Base-by-base conservation (phyloP, 2,888 invertebrate species). In the Epiblema foenella region DNA sequence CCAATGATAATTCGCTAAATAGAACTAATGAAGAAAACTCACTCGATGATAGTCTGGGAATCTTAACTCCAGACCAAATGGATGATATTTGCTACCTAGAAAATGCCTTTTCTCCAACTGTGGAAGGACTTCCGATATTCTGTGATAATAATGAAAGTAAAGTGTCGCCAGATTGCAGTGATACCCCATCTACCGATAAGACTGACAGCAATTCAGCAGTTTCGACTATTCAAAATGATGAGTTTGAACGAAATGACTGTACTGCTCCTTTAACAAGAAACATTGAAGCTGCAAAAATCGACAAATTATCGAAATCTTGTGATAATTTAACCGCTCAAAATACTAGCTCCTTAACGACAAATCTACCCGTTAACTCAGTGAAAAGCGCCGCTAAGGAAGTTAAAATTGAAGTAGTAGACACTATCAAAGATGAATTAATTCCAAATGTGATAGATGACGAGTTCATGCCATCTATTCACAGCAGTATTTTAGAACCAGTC, bases 51-150 rank as follows among this genome's bases (percentile, higher is more conserved):
- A 97, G 97, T 80, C 92, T 98, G 78, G 98, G 98, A 7, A 98
- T 98, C 79, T 91, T 98, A 74, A 97, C 98, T 11, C 97, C 98
- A 0, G 97, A 97, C 89, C 97, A 98, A 89, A 97, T 98, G 97
- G 96, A 97, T 81, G 95, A 95, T 80, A 95, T 95, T 76, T 94
- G 94, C 76, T 94, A 95, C 76, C 89, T 95, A 77, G 95, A 95
- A 80, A 94, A 94, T 81, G 93, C 95, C 75, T 94, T 95, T 87
- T 95, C 95, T 68, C 95, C 95, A 62, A 95, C 95, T 74, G 95
- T 94, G 75, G 95, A 95, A 83, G 95, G 95, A 79, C 88, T 95
- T 79, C 93, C 93, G 75, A 90, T 88, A 78, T 92, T 93, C 80
- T 90, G 89, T 87, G 89, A 89, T 85, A 87, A 76, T 75, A 88